Conservation (phyloP, 2,113 vertebrate species). For the Equus quagga region DNA sequence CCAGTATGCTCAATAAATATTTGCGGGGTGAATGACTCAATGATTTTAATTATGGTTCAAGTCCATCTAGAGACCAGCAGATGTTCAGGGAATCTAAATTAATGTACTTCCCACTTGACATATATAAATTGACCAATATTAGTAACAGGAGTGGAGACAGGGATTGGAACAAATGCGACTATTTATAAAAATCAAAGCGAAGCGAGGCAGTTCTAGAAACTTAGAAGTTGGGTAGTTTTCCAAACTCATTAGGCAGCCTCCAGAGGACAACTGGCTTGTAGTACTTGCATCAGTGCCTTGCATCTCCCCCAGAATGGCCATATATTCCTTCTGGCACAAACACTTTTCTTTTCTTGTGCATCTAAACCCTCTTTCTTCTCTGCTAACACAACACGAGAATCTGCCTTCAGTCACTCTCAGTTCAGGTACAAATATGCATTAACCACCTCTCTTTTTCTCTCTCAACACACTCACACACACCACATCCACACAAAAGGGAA, state of each 20-base stretch:
- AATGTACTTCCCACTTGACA: conserved; percentile 2
- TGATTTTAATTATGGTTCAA: conserved; percentile 31
- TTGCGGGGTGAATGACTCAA: background rate
- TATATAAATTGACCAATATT: conserved; percentile 31
- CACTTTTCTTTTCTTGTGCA: background rate
- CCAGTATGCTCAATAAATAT: background rate
- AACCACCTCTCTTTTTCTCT: background rate
- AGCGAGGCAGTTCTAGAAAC: background rate
- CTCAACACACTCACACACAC: background rate
- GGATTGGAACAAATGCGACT: background rate
- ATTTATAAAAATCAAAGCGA: conserved; percentile 54
- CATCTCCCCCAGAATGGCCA: background rate
- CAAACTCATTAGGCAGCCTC: background rate
- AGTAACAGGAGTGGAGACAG: background rate
- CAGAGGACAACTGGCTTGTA: background rate
- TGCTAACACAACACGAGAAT: background rate
- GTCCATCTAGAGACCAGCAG: background rate
- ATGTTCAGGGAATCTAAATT: conserved; percentile 42
- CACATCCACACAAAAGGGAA: background rate
- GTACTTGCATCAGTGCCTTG: background rate
- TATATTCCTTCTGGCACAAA: background rate
- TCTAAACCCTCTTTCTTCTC: background rate
- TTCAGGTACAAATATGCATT: background rate
- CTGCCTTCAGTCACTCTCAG: background rate
- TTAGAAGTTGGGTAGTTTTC: background rate